Evolutionary conservation across 1,140 invertebrate species (phyloP).

Genomic region (Drosophila micromelanica): DNA sequence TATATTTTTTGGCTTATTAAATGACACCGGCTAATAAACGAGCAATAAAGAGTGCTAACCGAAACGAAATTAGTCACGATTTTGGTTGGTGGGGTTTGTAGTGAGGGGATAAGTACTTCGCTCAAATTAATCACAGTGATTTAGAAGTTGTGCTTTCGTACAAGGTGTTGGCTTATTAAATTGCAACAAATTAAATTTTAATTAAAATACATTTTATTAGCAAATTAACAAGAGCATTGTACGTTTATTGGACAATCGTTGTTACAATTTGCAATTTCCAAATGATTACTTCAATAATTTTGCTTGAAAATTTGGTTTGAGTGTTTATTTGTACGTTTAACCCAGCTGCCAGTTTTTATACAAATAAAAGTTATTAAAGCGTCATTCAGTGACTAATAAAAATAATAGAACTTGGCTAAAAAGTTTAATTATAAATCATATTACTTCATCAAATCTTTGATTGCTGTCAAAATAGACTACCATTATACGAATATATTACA

Average conservation of each 20-base stretch:
- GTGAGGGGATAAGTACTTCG: slow-evolving; percentile 11
- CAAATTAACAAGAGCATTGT: neutral
- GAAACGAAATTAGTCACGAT: slow-evolving; percentile 52
- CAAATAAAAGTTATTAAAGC: slow-evolving; percentile 10
- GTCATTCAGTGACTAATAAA: slow-evolving; percentile 34
- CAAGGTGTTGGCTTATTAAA: slow-evolving; percentile 32
- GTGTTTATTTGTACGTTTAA: neutral
- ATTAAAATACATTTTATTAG: slow-evolving; percentile 39
- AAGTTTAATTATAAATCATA: slow-evolving; percentile 63
- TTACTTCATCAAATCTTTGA: slow-evolving; percentile 52
- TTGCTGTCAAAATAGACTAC: slow-evolving; percentile 44
- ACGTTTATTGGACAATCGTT: slow-evolving; percentile 8
- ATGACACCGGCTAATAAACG: slow-evolving; percentile 58
- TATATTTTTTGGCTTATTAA: slow-evolving; percentile 58
- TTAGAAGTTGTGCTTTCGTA: slow-evolving; percentile 26
- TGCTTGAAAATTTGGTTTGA: neutral
- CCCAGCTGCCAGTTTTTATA: slow-evolving; percentile 13
- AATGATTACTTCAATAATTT: neutral
- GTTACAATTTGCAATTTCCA: slow-evolving; percentile 9
- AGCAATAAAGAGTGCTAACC: slow-evolving; percentile 53
- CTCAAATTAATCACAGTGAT: slow-evolving; percentile 42
- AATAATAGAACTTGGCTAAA: slow-evolving; percentile 40
- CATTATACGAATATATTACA: slow-evolving; percentile 49
- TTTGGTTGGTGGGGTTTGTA: slow-evolving; percentile 4
- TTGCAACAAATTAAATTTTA: slow-evolving; percentile 47